Base-by-base conservation (phyloP, 2,888 invertebrate species). In the Diarsia rubi region DNA sequence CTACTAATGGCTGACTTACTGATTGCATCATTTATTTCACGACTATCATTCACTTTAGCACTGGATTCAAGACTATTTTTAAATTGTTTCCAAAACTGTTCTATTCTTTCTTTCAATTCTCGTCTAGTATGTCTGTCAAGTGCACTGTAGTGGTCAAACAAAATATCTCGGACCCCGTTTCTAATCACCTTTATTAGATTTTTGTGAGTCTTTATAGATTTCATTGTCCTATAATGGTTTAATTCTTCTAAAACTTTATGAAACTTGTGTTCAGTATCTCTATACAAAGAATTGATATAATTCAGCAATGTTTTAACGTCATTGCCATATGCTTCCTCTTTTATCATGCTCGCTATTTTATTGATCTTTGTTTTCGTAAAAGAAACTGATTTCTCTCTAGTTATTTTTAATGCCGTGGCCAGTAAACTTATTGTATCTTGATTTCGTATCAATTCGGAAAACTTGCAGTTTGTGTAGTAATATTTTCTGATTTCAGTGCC, bases 141-240 rank as follows among this genome's bases (percentile, higher is more conserved):
- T n/a, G 82, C 77, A 0, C 89, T 88, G 69, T 90, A 92, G 73
- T 92, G 90, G 77, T 94, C 90, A 65, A 92, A 91, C 0, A 94
- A 42, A 0, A 92, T n/a, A n/a, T 75, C 78, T 27, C 88, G 75
- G 0, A 95, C 49, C 0, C 88, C 90, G 2, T 81, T 62, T 71
- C 83, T 86, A 0, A 94, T 69, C 0, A 92, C 72, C 24, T 85
- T 69, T 3, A 79, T 73, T 3, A 94, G 63, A 27, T 90, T 75
- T 0, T 83, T 44, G 24, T 86, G 85, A 3, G 82, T 31, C 27
- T 88, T 81, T 64, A 86, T 87, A 0, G 81, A 69, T 78, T 87
- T 88, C 0, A 52, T 69, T 1, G 86, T 59, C 16, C 37, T 85
- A 47, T 91, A 93, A 0, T 80, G 62, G 12, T 90, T 78, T 0